These are phyloP conservation scores for Artemia sinica DNA, from an alignment of 2,888 invertebrate genomes.

Conservation along the genomic window DNA sequence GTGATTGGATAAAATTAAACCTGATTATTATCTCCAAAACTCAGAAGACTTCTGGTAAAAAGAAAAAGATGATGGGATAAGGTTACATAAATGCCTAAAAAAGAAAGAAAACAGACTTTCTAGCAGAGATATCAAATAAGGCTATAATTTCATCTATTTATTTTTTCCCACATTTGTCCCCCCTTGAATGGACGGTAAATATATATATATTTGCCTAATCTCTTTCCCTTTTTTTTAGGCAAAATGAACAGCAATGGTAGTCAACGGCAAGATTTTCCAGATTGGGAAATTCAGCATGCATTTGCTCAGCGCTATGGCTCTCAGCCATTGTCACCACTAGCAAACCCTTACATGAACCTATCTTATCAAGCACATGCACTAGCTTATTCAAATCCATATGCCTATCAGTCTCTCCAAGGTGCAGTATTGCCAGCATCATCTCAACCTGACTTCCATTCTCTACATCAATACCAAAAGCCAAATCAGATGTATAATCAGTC, in stretches of 20 bases:
- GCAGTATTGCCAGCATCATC: neutral
- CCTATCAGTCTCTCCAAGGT: slow-evolving; percentile 1
- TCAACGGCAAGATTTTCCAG: slow-evolving; percentile 3
- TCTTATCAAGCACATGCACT: slow-evolving; percentile 10
- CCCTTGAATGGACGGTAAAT: too few species aligned
- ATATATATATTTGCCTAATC: neutral
- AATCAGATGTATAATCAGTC: slow-evolving; percentile 5
- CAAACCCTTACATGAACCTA: neutral
- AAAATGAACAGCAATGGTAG: neutral
- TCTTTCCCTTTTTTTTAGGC: neutral
- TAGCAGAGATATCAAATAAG: too few species aligned
- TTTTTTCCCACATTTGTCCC: too few species aligned
- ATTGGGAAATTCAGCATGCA: slow-evolving; percentile 8
- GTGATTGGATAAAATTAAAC: too few species aligned
- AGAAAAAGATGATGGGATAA: too few species aligned
- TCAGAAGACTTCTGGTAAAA: too few species aligned
- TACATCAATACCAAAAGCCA: slow-evolving; percentile 3
- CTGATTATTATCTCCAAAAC: too few species aligned
- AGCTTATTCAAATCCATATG: slow-evolving; percentile 9
- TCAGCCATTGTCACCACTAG: neutral
- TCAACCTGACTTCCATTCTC: neutral
- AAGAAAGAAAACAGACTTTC: too few species aligned
- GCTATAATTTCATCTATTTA: too few species aligned
- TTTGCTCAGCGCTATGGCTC: neutral
- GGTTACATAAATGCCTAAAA: too few species aligned